Evolutionary conservation across 1,140 invertebrate species (phyloP).

Genomic region (Cydia fagiglandana): DNA sequence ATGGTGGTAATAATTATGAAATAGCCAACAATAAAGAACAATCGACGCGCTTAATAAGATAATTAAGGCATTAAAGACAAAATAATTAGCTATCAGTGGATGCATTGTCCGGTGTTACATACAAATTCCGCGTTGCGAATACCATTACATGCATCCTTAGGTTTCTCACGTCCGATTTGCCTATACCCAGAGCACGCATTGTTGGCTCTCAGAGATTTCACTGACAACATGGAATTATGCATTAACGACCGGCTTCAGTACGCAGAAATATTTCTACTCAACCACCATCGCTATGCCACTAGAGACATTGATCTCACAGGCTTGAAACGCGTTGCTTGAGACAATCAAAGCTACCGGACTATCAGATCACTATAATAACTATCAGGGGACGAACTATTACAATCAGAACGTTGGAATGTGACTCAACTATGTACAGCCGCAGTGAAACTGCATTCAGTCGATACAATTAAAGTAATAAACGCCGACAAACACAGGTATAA

Average conservation of each 20-base stretch:
- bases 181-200: constrained; percentile 40
- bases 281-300: background rate
- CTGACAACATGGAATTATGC: constrained; percentile 65
- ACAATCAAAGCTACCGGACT: background rate
- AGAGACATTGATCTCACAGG: background rate
- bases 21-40: background rate
- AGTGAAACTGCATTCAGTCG: constrained; percentile 67
- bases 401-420: constrained; percentile 41
- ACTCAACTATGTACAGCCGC: constrained; percentile 53
- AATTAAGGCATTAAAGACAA: constrained; percentile 18
- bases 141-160: constrained; percentile 49
- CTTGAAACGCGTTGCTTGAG: background rate
- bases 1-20: constrained; percentile 19
- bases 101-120: constrained; percentile 42
- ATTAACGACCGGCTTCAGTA: constrained; percentile 52
- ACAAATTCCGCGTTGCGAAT: constrained; percentile 54
- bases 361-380: background rate
- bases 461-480: constrained; percentile 72
- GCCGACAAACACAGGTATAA: constrained; percentile 56
- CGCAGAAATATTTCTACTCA: constrained; percentile 30
- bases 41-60: constrained; percentile 13
- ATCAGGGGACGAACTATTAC: background rate
- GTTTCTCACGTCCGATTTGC: constrained; percentile 55
- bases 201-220: constrained; percentile 56
- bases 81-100: constrained; percentile 47